Evolutionary conservation across 1,140 invertebrate species (phyloP), one percentile per base, ranked within the genome.

Genomic region (Gonatopus flavifemur): DNA sequence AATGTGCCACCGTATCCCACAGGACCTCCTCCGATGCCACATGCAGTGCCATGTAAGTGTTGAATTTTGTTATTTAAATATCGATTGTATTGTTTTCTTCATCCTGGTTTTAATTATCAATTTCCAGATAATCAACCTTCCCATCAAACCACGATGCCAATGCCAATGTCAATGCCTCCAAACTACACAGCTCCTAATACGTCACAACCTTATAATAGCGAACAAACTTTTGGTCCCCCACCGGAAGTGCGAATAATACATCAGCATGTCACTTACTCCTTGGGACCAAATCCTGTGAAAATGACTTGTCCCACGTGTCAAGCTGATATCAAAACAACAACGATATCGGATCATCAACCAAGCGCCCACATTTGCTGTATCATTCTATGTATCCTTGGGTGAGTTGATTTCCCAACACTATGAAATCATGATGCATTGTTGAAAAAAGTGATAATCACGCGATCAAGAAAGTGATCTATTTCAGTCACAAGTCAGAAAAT

Each of bases 301-400:
- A 74, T 76, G 64, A 49, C 62, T 0, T 78, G 76, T 39, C 74
- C 74, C 0, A 68, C 68, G 0, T 78, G 76, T 55, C 60, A 59
- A 16, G 57, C 65, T 18, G 67, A 70, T 31, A 75, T 78, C 5
- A 78, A 76, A 47, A 77, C 76, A 0, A 71, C 68, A 3, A 77
- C 73, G 7, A 69, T 73, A 36, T 72, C 74, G 4, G 74, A 77
- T 62, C 74, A 75, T 49, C 72, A 78, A 44, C 67, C 69, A 0
- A 68, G 62, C 51, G 76, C 76, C 16, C 76, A 77, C 30, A 62
- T 77, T 6, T 77, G 74, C 24, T 78, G 76, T 40, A 68, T 78
- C 24, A 53, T 77, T 41, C 70, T 78, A 12, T 78, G 74, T 43
- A 49, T 78, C 54, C 47, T 77, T 16, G 76, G 76, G 76, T 77